A percentile compares a stretch with the other conserved stretches of the same genome.
phyloP scores from a whole-genome alignment of 1,140 invertebrate genomes.

The Melitaea cinxia region DNA sequence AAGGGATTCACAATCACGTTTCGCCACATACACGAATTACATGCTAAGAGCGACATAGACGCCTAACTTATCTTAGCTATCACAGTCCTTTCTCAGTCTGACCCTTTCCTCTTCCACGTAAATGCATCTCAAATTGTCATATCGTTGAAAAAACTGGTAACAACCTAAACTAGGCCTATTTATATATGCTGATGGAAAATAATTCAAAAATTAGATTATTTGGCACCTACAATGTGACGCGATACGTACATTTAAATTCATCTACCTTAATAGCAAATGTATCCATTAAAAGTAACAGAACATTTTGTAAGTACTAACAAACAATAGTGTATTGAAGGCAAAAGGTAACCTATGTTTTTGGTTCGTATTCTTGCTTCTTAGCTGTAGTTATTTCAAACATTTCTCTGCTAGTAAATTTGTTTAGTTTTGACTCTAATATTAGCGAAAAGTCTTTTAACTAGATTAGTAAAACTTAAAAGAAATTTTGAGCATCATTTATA shows the following conservation, averaged over 20 bases:
- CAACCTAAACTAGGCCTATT: constrained; percentile 73
- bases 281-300: constrained; percentile 54
- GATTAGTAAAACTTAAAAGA: constrained; percentile 52
- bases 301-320: constrained; percentile 65
- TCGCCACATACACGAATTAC: constrained; percentile 63
- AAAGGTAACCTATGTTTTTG: constrained; percentile 80
- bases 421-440: constrained; percentile 50
- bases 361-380: constrained; percentile 63
- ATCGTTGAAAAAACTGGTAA: constrained; percentile 78
- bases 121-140: constrained; percentile 77
- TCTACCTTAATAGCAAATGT: constrained; percentile 51
- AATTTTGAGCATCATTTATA: constrained; percentile 71
- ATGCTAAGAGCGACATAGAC: constrained; percentile 78
- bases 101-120: constrained; percentile 73
- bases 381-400: constrained; percentile 41
- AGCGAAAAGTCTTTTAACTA: constrained; percentile 42
- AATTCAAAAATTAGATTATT: constrained; percentile 70
- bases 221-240: constrained; percentile 72
- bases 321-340: constrained; percentile 71
- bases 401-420: constrained; percentile 38
- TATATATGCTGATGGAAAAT: constrained; percentile 64
- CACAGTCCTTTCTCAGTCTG: constrained; percentile 82
- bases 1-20: constrained; percentile 56
- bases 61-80: constrained; percentile 78
- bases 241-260: constrained; percentile 43